Conservation (phyloP, 2,113 vertebrate genomes). For the Sinosuthora webbiana region DNA sequence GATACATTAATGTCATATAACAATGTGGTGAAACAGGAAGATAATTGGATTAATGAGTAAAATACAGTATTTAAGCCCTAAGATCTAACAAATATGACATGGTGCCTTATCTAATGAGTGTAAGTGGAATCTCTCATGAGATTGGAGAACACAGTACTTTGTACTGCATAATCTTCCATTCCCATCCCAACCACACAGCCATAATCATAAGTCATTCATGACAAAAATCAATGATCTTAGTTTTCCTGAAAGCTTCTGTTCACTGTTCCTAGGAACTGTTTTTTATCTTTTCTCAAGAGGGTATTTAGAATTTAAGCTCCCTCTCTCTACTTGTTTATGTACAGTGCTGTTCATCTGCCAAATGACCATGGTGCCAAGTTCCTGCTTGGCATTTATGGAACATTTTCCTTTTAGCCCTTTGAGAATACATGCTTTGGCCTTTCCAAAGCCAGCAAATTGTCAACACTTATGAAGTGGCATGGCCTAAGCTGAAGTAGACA, state of each 20-base stretch:
- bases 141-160: background rate
- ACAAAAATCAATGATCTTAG: slow-evolving; percentile 39
- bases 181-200: background rate
- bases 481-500: background rate
- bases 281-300: slow-evolving; percentile 62
- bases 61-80: background rate
- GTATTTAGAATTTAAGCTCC: slow-evolving; percentile 55
- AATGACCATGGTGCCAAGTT: slow-evolving; percentile 50
- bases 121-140: background rate
- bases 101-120: background rate
- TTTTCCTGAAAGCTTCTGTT: slow-evolving; percentile 47
- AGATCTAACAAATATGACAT: background rate
- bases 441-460: slow-evolving; percentile 17
- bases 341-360: slow-evolving; percentile 26
- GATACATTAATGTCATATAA: background rate
- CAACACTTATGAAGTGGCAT: background rate
- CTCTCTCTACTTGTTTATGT: slow-evolving; percentile 48
- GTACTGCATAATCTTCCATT: background rate
- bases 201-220: slow-evolving; percentile 44
- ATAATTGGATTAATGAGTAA: slow-evolving; percentile 26
- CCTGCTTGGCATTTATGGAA: slow-evolving; percentile 53
- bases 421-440: slow-evolving; percentile 20
- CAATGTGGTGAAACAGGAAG: background rate
- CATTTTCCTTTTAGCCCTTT: slow-evolving; percentile 47
- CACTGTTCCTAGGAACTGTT: slow-evolving; percentile 40